Conservation (phyloP, 2,797 vertebrate species). For the Rhinogobio ventralis region DNA sequence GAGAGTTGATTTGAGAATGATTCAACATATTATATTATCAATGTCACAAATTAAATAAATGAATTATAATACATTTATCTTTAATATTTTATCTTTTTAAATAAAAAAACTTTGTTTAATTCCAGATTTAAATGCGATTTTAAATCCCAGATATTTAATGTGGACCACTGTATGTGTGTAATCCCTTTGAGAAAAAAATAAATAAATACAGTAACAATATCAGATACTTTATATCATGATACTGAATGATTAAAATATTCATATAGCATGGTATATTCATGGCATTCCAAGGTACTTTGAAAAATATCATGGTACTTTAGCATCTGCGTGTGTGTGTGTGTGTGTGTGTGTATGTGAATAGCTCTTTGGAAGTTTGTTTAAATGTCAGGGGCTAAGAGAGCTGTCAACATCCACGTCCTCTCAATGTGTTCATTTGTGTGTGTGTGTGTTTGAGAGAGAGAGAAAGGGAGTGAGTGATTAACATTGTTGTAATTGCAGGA, state of each 20-base stretch:
- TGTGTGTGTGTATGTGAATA: neutral
- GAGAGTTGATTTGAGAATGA: neutral
- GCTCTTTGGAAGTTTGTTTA: conserved; percentile 33
- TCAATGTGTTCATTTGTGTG: neutral
- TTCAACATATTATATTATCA: neutral
- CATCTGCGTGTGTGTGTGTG: neutral
- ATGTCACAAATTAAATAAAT: neutral
- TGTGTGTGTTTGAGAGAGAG: neutral
- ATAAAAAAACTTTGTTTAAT: neutral
- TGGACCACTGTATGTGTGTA: neutral
- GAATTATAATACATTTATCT: no score
- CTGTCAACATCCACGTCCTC: conserved; percentile 39
- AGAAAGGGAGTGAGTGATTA: conserved; percentile 7
- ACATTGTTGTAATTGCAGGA: conserved; percentile 56
- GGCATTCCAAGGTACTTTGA: neutral
- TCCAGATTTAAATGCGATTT: neutral
- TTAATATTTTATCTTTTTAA: neutral
- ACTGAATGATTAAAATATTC: neutral
- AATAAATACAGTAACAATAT: neutral
- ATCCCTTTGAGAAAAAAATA: no score
- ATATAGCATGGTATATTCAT: neutral
- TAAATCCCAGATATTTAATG: neutral
- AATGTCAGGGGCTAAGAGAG: conserved; percentile 53
- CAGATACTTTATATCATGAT: neutral
- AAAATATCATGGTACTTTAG: neutral